Evolutionary conservation across 2,888 invertebrate species (phyloP), one percentile per base, ranked within the genome.

Genomic region (Callyntrura guangdongensis): DNA sequence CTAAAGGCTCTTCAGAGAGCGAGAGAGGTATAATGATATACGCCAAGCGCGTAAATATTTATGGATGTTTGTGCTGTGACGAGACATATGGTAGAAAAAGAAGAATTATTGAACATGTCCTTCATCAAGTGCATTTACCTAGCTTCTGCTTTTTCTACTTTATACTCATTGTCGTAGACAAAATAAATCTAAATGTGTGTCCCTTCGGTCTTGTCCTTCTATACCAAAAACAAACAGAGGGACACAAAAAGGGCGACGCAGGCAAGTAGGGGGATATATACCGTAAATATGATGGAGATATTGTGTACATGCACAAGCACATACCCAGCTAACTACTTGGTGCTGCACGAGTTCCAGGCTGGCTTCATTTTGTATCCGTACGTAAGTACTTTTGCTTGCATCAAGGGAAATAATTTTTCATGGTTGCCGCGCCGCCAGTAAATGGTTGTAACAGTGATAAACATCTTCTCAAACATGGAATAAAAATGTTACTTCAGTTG

Each of bases 401-500:
- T 20, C 22, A 22, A 47, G 27, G 22, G 49, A 53, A 22, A 49
- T 47, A 72, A 85, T 85, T 85, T 85, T 85, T 69, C 72, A 69
- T 85, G 69, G 85, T 72, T 85, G 72, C 72, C 61, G 61, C 36
- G 61, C 27, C 45, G 67, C 85, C 56, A 49, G 49, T 27, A 83
- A 83, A 83, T 83, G 72, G 72, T 59, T 85, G 85, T 72, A 69
- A 56, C 53, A 72, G 36, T 69, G 56, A 85, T 56, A 27, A 67
- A 67, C 83, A 83, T 69, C 86, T 59, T 74, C 56, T 85, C 20
- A 86, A 61, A 61, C 36, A 86, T 74, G 59, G 74, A 86, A 79
- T 79, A 86, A 87, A 83, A 83, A 82, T 74, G 74, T 74, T 69
- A 64, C 56, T 67, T 81, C 56, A 69, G 81, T 87, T 89, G 88